phyloP scores from a whole-genome alignment of 2,113 vertebrate genomes.

The Gobius niger region DNA sequence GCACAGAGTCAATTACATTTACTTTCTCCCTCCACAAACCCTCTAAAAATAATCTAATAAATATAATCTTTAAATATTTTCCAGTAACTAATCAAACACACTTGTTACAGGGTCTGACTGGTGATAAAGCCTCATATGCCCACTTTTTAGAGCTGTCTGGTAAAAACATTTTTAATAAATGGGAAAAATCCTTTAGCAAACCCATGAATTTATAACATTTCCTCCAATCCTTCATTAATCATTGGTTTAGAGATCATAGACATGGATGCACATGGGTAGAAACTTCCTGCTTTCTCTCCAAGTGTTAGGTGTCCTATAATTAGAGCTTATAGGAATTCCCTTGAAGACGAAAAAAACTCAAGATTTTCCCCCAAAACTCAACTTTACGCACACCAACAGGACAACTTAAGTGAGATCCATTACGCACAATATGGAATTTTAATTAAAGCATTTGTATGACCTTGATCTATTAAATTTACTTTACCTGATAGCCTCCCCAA shows the following conservation, averaged over 20 bases:
- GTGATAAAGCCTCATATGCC: too few relatives aligned
- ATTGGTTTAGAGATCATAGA: too few relatives aligned
- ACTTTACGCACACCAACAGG: neutral
- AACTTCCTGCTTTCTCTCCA: neutral
- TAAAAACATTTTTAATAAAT: too few relatives aligned
- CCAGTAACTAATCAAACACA: too few relatives aligned
- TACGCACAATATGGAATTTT: neutral
- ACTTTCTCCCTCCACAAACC: too few relatives aligned
- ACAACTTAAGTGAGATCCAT: neutral
- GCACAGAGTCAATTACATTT: too few relatives aligned
- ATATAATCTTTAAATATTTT: too few relatives aligned
- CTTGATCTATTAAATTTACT: neutral
- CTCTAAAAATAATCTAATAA: too few relatives aligned
- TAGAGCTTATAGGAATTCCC: neutral
- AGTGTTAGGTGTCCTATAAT: conserved; percentile 5
- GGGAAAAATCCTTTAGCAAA: neutral
- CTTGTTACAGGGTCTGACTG: too few relatives aligned
- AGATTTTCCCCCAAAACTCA: neutral
- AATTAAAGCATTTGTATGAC: neutral
- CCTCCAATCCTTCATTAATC: neutral
- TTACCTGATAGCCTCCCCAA: conserved; percentile 94
- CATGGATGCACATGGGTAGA: neutral
- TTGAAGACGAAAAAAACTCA: neutral
- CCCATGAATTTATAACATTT: neutral
- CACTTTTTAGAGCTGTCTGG: too few relatives aligned